Base-by-base conservation (phyloP, 2,797 vertebrate species). In the Austrolebias charrua region DNA sequence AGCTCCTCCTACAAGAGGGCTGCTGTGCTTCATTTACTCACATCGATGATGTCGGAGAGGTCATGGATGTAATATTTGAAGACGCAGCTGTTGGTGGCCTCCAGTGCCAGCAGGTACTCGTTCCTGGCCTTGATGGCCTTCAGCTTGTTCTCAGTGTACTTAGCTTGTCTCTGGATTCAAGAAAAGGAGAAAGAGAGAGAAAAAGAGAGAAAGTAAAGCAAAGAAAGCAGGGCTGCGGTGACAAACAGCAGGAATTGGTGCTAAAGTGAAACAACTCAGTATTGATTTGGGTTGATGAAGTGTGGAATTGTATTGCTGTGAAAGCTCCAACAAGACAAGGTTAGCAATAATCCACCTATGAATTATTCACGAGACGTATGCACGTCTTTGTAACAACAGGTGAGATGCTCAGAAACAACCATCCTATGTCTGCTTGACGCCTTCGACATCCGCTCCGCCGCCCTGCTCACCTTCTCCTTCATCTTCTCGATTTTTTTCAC, bases 51-150 rank as follows among this genome's bases (percentile, higher is more conserved):
- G 90, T 99, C 96, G 7, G 96, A 96, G 81, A 99, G 93, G 92
- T 99, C 97, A 0, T 98, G 96, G 87, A 98, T 98, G 90, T 99
- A 99, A 89, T 99, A 99, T 91, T 99, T 99, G 93, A 99, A 99
- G 79, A 98, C 96, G 1, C 94, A 98, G 19, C 93, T 93, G 63
- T 98, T 98, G 88, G 96, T 99, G 56, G 96, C 96, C 81, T 99
- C 97, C 62, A 99, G 93, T 48, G 95, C 95, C 5, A 99, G 91
- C 72, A 99, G 93, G 84, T 99, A 99, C 69, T 99, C 97, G 6
- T 99, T 99, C 75, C 97, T 93, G 62, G 97, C 97, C 88, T 98
- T 99, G 65, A 96, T 96, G 52, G 97, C 97, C 89, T 99, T 99
- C 89, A 99, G 93, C 67, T 93, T 96, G 88, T 98, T 99, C 69